These are phyloP conservation scores for Acronicta aceris DNA, from an alignment of 2,888 invertebrate genomes.

Conservation along the genomic window DNA sequence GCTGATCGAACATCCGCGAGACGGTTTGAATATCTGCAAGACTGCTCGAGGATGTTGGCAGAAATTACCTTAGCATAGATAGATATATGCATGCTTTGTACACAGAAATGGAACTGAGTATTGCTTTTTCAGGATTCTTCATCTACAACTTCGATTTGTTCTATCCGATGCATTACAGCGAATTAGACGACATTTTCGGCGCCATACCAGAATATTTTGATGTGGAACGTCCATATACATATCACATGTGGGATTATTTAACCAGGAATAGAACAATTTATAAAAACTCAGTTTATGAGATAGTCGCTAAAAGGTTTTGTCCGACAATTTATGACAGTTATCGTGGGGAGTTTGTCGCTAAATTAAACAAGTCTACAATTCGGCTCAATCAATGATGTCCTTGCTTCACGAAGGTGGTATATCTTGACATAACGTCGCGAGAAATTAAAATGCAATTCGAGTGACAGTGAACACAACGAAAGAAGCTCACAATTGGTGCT, in stretches of 20 bases:
- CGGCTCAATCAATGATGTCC: too few species aligned
- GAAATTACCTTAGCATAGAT: too few species aligned
- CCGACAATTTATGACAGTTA: slow-evolving; percentile 51
- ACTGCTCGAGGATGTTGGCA: too few species aligned
- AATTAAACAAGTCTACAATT: neutral
- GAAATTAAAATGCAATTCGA: too few species aligned
- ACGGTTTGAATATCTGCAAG: too few species aligned
- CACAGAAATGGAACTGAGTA: neutral
- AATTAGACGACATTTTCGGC: neutral
- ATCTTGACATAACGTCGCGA: too few species aligned
- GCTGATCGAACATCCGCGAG: too few species aligned
- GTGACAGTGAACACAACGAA: too few species aligned
- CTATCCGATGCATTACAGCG: slow-evolving; percentile 86
- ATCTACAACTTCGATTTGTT: slow-evolving; percentile 90
- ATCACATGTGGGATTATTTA: slow-evolving; percentile 45
- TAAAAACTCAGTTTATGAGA: slow-evolving; percentile 47
- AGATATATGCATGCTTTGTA: too few species aligned
- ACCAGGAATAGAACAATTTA: slow-evolving; percentile 13
- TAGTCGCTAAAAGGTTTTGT: slow-evolving; percentile 53
- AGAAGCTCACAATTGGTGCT: too few species aligned
- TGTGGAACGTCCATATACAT: slow-evolving; percentile 25
- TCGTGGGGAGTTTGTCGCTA: slow-evolving; percentile 42
- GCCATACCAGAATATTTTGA: neutral
- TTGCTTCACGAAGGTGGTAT: too few species aligned
- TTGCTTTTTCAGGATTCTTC: slow-evolving; percentile 32